Conservation (phyloP, 2,113 vertebrate species). For the Ophiodon elongatus region DNA sequence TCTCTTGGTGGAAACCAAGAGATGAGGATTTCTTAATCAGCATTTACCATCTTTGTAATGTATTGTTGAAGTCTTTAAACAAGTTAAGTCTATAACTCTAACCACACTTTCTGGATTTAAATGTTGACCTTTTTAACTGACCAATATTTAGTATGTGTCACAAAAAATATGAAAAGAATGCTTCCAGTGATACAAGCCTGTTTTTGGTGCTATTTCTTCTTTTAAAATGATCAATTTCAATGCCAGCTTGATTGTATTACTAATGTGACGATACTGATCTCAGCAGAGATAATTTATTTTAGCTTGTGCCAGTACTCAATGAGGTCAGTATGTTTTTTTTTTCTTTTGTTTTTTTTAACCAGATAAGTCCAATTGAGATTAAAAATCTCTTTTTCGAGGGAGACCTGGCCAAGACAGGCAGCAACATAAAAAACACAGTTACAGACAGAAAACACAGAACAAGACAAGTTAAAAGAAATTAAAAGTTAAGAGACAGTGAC, state of each 20-base stretch:
- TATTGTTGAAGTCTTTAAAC: not conserved
- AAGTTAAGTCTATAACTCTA: not conserved
- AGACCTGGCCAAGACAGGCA: too few species aligned
- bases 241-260: not conserved
- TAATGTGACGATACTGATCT: not conserved
- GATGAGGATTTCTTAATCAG: not conserved
- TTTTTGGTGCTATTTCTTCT: not conserved
- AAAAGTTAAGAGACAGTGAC: too few species aligned
- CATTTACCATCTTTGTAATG: not conserved
- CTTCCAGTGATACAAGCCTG: not conserved
- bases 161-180: not conserved
- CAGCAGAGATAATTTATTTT: not conserved
- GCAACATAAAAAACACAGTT: too few species aligned
- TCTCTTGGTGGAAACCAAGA: not conserved
- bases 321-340: not conserved
- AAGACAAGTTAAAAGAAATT: too few species aligned
- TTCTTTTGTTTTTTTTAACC: too few species aligned
- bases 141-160: not conserved
- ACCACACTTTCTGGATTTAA: not conserved
- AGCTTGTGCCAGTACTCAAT: not conserved
- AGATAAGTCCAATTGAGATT: too few species aligned
- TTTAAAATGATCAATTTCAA: not conserved
- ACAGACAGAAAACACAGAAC: too few species aligned
- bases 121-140: not conserved
- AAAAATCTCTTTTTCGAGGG: too few species aligned